A percentile compares a stretch with the other conserved stretches of the same genome.
Conservation (phyloP, 2,113 vertebrate genomes). For the Diphyllodes magnificus region DNA sequence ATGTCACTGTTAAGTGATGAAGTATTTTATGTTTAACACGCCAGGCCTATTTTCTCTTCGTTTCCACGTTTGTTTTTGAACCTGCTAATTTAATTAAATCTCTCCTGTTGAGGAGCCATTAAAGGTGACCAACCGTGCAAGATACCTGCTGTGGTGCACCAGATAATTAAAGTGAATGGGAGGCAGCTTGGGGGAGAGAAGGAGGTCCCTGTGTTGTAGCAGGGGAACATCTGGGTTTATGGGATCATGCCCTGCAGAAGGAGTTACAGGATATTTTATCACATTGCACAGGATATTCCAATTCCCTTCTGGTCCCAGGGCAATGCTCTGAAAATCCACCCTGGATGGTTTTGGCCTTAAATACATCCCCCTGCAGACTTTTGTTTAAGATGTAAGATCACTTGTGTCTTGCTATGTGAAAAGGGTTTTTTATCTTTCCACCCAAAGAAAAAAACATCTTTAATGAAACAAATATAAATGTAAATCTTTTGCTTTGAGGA, state of each 20-base stretch:
- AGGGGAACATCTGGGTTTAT: not conserved
- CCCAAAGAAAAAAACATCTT: not conserved
- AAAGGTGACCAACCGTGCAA: slow-evolving; percentile 65
- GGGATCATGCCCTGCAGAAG: not conserved
- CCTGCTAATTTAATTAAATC: slow-evolving; percentile 80
- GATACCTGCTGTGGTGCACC: slow-evolving; percentile 65
- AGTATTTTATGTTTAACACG: slow-evolving; percentile 49
- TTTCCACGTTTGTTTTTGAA: slow-evolving; percentile 42
- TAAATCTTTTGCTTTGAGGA: not conserved
- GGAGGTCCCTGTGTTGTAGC: not conserved
- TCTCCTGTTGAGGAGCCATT: slow-evolving; percentile 65
- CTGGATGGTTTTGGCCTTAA: not conserved
- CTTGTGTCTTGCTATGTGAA: not conserved
- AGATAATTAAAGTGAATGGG: slow-evolving; percentile 56
- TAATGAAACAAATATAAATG: not conserved
- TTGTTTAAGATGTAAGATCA: not conserved
- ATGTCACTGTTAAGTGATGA: slow-evolving; percentile 64
- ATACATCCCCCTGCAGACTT: not conserved
- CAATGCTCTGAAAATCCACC: not conserved
- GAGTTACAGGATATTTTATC: not conserved
- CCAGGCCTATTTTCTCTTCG: slow-evolving; percentile 41
- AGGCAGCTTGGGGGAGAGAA: not conserved
- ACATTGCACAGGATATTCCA: not conserved
- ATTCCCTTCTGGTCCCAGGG: not conserved
- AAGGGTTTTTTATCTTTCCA: not conserved